Base-by-base conservation (phyloP, 2,113 vertebrate species). In the Rhineura floridana region DNA sequence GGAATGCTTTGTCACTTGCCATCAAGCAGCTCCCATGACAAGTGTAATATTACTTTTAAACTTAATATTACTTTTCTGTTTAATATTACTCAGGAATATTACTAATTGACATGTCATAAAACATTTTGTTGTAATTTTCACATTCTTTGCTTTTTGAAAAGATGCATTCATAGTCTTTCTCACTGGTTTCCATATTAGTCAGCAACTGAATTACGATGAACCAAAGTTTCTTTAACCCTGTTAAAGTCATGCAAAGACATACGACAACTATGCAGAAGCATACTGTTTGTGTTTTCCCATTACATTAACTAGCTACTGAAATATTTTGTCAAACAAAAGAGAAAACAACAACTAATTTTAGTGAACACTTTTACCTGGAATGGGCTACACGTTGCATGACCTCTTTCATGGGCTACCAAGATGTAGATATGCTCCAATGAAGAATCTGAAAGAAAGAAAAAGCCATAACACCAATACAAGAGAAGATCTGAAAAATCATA, bases 351-450 rank as follows among this genome's bases (percentile, higher is more conserved):
- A 42, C 13, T 75, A 0, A 33, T 42, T 75, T 46, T 25, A 82
- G 44, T 36, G 0, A 84, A 11, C 0, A 52, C 9, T 30, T 70
- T 92, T 94, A 96, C 93, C 94, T 9, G 0, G 44, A 80, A 84
- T 65, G 59, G 48, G 2, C 50, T 78, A 52, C 36, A 48, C 77
- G 86, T 84, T 67, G 55, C 87, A 91, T 91, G 91, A 91, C 93
- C 85, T 89, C 79, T 39, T 86, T 55, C 39, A 67, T 12, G 17
- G 25, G 15, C 30, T 81, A 83, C 44, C 39, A 52, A 83, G 86
- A 84, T 30, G 5, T 72, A 3, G 7, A 0, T 65, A 82, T 63
- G 89, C 25, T 85, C 39, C 52, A 55, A 44, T 23, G 48, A 55
- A 55, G 48, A 89, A 90, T 39, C 88, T 93, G 72, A 3, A 90